phyloP scores from a whole-genome alignment of 2,888 invertebrate genomes.

The Ametastegia equiseti region DNA sequence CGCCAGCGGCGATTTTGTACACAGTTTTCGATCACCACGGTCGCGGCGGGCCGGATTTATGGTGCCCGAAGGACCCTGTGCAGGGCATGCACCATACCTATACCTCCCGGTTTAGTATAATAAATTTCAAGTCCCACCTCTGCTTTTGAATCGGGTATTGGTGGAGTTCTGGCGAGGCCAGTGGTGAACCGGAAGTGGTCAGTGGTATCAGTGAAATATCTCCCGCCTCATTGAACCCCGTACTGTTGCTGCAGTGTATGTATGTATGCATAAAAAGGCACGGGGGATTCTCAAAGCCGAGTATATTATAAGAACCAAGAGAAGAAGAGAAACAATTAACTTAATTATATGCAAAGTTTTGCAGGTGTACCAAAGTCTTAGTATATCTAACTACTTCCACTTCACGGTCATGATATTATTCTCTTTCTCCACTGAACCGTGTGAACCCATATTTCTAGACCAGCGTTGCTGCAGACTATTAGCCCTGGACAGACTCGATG shows the following conservation, averaged over 20 bases:
- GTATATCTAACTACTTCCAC: not conserved
- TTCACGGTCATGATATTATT: not conserved
- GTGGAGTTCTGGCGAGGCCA: not conserved
- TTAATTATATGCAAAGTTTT: constrained; percentile 40
- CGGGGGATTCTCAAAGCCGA: not conserved
- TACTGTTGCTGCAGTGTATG: not conserved
- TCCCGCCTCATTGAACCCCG: constrained; percentile 37
- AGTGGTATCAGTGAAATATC: constrained; percentile 27
- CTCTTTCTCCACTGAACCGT: constrained; percentile 18
- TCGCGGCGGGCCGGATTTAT: constrained; percentile 5
- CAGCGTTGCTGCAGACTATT: constrained; percentile 3
- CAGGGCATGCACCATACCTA: too few species aligned
- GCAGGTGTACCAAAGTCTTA: constrained; percentile 37
- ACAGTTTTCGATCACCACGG: constrained; percentile 5
- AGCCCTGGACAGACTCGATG: not conserved
- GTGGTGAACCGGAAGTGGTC: constrained; percentile 37
- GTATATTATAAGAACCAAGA: not conserved
- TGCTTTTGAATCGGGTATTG: not conserved
- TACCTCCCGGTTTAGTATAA: constrained; percentile 33
- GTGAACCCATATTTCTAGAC: constrained; percentile 33
- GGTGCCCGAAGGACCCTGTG: constrained; percentile 3
- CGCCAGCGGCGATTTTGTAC: not conserved
- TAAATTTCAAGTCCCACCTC: constrained; percentile 27
- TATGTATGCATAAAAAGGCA: not conserved
- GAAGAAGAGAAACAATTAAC: constrained; percentile 16